phyloP scores from a whole-genome alignment of 2,888 invertebrate genomes.

The Eristalis arbustorum region DNA sequence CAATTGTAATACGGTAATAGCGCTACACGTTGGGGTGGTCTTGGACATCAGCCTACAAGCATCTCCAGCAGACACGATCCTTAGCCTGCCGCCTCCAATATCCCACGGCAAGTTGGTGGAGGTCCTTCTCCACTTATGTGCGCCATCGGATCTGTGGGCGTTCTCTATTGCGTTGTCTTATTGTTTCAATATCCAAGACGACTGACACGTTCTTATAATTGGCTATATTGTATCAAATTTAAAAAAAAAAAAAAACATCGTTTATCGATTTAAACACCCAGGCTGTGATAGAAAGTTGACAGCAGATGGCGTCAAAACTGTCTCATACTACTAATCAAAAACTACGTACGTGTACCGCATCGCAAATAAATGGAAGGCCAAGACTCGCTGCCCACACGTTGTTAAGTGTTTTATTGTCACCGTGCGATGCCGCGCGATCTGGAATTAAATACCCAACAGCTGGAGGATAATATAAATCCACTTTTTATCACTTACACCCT shows the following conservation, averaged over 20 bases:
- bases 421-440: constrained; percentile 19
- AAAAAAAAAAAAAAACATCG: not conserved
- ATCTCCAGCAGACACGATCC: too few relatives aligned
- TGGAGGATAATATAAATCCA: constrained; percentile 39
- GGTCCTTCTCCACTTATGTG: too few relatives aligned
- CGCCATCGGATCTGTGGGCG: too few relatives aligned
- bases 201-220: too few relatives aligned
- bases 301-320: constrained; percentile 5
- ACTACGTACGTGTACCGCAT: constrained; percentile 55
- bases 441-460: constrained; percentile 35
- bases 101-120: too few relatives aligned
- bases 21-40: too few relatives aligned
- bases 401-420: constrained; percentile 40
- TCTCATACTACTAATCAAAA: constrained; percentile 52
- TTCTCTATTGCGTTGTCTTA: too few relatives aligned
- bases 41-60: too few relatives aligned
- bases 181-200: too few relatives aligned
- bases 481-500: constrained; percentile 44
- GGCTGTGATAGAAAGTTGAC: constrained; percentile 5
- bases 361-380: constrained; percentile 34
- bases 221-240: too few relatives aligned
- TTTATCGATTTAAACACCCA: not conserved
- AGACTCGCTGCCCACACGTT: not conserved
- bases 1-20: too few relatives aligned
- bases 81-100: too few relatives aligned